Evolutionary conservation across 2,888 invertebrate species (phyloP), one percentile per base, ranked within the genome.

Genomic region (Limnephilus auricula): DNA sequence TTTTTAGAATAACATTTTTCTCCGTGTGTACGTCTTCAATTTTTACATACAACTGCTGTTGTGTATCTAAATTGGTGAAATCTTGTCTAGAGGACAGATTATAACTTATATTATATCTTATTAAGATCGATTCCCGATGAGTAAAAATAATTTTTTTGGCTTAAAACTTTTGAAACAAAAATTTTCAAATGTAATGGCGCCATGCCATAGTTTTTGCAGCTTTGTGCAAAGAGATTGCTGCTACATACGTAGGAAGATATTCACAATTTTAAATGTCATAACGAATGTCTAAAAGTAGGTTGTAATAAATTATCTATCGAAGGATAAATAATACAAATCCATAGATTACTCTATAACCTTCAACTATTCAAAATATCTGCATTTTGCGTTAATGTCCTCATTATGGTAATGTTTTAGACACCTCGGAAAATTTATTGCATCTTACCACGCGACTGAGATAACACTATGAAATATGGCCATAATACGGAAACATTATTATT

Each of bases 351-450:
- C 30, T n/a, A 32, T 82, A 82, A 37, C 82, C 82, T 82, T 82
- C 82, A 82, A 34, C 82, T 34, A 37, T 82, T 34, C 9, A 82
- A 82, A 82, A 86, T 85, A 45, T 45, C n/a, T 86, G 86, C 86
- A 86, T 86, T 86, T 86, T 79, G 65, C 32, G 34, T 78, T 88
- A 88, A 88, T 88, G 37, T 25, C 40, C 37, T 79, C 79, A 88
- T 88, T 88, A 88, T 88, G 87, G 78, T 88, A 88, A 88, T 88
- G 18, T 32, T 34, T 50, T 78, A 78, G 87, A 37, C 79, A 25
- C 65, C n/a, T 78, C 13, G 34, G 31, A 25, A 32, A 18, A 88
- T 88, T 88, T 88, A 88, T 88, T 79, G 78, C 78, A 65, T 30
- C 13, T 32, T 34, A 78, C 78, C 79, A 88, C 34, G 87, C 87